Evolutionary conservation across 2,113 vertebrate genomes (phyloP), one percentile per base, ranked within the genome.

Genomic region (Pseudopipra pipra): DNA sequence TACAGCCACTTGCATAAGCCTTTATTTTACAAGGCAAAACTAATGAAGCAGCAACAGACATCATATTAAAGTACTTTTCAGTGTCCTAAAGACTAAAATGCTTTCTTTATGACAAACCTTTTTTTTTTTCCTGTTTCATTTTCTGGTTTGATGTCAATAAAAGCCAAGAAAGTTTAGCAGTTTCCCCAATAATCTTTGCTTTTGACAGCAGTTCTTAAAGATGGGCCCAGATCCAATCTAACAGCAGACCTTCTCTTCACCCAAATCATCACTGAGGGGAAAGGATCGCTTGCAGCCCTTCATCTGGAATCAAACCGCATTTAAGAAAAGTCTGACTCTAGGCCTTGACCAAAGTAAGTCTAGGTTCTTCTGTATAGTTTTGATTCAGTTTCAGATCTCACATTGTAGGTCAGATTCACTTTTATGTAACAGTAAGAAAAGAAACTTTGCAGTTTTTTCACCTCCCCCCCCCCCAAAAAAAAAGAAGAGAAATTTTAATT

Each of bases 1-100:
- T 85, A 78, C 49, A 87, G 25, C 14, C 82, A 46, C 76, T 92
- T 90, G 56, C 61, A 75, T 71, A 97, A 96, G 43, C 73, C 84
- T 58, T 85, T 77, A n/a, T 65, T 68, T 93, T 75, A 81, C 62
- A 70, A 62, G 43, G 46, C 82, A 70, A 70, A 87, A 82, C 43
- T 95, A 92, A 93, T 58, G 90, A 80, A 92, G 73, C 68, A 61
- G 63, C 75, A 80, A 47, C 43, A 71, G 56, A 52, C 46, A 58
- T 35, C 51, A 89, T 54, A 54, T 89, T 89, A n/a, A 78, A 95
- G 85, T 74, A 88, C 31, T 79, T 79, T 80, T 41, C 51, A 63
- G 21, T 41, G 68, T 94, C 86, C 62, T 71, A 21, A 95, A 95
- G 52, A 84, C 54, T 74, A 70, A 93, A 95, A 90, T 63, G 35